These are phyloP conservation scores for Antedon mediterranea DNA, from an alignment of 53 echinoderm and acorn worm genomes.

Conservation along the genomic window DNA sequence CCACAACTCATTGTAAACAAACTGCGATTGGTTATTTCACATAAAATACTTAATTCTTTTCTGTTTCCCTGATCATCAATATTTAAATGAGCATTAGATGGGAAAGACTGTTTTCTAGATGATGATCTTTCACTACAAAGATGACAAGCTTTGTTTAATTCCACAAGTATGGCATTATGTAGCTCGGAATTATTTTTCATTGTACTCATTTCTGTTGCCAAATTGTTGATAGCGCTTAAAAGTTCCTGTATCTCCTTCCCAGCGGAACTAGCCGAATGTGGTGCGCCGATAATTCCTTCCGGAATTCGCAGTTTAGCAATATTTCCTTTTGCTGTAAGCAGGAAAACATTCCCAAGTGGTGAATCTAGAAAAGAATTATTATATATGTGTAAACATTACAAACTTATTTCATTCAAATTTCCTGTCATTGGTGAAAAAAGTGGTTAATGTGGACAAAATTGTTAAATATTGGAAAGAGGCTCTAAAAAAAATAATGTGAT, in stretches of 20 bases:
- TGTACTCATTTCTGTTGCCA: constrained; percentile 24
- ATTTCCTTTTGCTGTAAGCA: background rate
- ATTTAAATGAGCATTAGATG: background rate
- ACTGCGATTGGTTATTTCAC: background rate
- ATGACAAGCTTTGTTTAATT: constrained; percentile 53
- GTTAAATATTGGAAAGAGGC: too few relatives aligned
- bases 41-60: background rate
- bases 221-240: constrained; percentile 33
- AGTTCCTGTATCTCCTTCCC: constrained; percentile 58
- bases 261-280: constrained; percentile 26
- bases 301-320: background rate
- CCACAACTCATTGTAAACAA: background rate
- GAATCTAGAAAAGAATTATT: too few relatives aligned
- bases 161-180: constrained; percentile 34
- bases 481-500: too few relatives aligned
- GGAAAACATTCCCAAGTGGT: background rate
- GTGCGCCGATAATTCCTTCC: background rate
- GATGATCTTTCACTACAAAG: constrained; percentile 13
- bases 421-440: too few relatives aligned
- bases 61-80: background rate
- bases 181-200: background rate
- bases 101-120: background rate
- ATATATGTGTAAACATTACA: too few relatives aligned
- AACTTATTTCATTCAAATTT: too few relatives aligned
- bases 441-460: too few relatives aligned